phyloP scores from a whole-genome alignment of 2,113 vertebrate genomes.

The Erpornis zantholeuca region DNA sequence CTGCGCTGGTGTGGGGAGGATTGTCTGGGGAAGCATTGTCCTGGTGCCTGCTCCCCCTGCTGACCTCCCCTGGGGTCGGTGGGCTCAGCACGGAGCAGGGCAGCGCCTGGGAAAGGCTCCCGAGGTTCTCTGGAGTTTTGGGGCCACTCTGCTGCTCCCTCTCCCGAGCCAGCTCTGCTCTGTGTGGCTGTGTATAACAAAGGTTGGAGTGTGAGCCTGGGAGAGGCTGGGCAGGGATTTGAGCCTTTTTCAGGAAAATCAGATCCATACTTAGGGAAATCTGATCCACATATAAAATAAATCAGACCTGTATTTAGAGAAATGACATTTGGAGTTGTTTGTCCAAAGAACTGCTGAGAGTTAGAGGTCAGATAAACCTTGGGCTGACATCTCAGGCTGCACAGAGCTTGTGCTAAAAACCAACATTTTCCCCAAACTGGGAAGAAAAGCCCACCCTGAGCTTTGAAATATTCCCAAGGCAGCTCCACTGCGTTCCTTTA shows the following conservation, averaged over 20 bases:
- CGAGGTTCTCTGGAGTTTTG: not conserved
- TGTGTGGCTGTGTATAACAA: accelerated
- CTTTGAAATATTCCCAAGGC: not conserved
- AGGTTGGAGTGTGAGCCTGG: not conserved
- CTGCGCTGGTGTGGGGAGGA: not conserved
- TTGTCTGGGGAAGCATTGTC: not conserved
- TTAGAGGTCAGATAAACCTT: not conserved
- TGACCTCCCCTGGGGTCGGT: not conserved
- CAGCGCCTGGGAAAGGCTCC: not conserved
- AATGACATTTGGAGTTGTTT: not conserved
- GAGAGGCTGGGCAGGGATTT: not conserved
- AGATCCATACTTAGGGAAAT: not conserved
- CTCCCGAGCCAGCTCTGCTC: not conserved
- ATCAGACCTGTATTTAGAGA: not conserved
- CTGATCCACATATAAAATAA: not conserved
- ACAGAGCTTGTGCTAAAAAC: not conserved
- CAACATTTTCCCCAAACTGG: not conserved
- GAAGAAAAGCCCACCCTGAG: not conserved
- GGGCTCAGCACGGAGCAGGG: not conserved
- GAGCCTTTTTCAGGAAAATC: not conserved
- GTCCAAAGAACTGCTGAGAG: not conserved
- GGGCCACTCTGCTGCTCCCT: accelerated
- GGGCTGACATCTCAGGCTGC: not conserved
- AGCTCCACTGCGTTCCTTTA: not conserved
- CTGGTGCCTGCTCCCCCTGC: not conserved